Conservation (phyloP, 1,140 invertebrate species). For the Apis florea region DNA sequence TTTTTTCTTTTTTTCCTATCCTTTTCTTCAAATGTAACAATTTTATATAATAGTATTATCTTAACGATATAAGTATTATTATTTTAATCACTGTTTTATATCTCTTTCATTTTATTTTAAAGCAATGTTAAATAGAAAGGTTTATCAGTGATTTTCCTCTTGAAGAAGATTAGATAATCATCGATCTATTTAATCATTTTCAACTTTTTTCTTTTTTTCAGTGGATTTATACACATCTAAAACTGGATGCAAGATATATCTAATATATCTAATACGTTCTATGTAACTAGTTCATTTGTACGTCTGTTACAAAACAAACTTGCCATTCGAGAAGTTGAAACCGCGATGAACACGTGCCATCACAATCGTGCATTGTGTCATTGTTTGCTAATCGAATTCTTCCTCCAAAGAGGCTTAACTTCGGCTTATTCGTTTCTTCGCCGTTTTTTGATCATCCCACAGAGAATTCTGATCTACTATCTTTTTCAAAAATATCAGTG, state of each 20-base stretch:
- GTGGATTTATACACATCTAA: too few species aligned
- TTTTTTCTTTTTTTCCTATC: background rate
- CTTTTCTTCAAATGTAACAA: background rate
- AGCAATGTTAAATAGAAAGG: background rate
- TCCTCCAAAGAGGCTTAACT: background rate
- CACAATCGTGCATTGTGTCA: conserved; percentile 16
- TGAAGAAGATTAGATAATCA: conserved; percentile 9
- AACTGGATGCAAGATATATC: too few species aligned
- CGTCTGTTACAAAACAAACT: background rate
- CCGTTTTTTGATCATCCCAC: background rate
- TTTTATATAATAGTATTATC: background rate
- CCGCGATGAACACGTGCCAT: background rate
- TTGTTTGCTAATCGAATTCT: conserved; percentile 25
- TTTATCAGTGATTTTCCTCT: background rate
- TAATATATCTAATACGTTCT: too few species aligned
- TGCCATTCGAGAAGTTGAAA: background rate
- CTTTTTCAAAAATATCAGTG: too few species aligned
- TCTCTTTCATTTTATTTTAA: too few species aligned
- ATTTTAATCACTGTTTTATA: background rate
- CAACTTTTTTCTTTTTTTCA: background rate
- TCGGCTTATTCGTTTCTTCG: background rate
- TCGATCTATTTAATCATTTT: background rate
- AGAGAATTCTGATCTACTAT: background rate
- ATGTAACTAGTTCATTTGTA: background rate
- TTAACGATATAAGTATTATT: too few species aligned